Evolutionary conservation across 2,797 vertebrate genomes (phyloP).

Genomic region (Chelon auratus): DNA sequence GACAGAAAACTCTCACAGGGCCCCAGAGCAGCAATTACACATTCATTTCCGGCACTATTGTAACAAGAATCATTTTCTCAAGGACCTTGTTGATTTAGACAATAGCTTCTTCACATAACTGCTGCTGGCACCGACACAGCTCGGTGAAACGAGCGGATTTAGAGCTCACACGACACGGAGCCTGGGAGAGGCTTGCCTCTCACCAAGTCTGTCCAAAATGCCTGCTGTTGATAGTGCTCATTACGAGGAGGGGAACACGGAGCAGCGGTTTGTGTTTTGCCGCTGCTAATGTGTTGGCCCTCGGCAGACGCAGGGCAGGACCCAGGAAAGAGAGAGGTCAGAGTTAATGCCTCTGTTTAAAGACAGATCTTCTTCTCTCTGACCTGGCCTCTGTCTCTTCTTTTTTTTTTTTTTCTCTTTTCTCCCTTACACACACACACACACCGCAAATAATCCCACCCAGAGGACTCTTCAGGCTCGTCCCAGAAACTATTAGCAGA

Average conservation of each 20-base stretch:
- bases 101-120: conserved; percentile 38
- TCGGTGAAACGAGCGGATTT: conserved; percentile 28
- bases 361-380: conserved; percentile 75
- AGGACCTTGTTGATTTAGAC: conserved; percentile 57
- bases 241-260: neutral
- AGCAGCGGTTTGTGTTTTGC: conserved; percentile 28
- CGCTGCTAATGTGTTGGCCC: conserved; percentile 65
- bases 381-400: conserved; percentile 62
- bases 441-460: conserved; percentile 72
- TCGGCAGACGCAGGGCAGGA: conserved; percentile 67
- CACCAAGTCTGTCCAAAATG: neutral
- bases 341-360: conserved; percentile 84
- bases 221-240: neutral
- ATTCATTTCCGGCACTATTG: conserved; percentile 61
- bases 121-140: conserved; percentile 33
- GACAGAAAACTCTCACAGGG: conserved; percentile 54
- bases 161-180: conserved; percentile 33
- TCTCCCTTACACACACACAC: conserved; percentile 23
- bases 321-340: conserved; percentile 80
- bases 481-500: conserved; percentile 87
- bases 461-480: conserved; percentile 77
- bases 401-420: neutral
- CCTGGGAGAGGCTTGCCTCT: conserved; percentile 24
- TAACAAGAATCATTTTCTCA: conserved; percentile 55
- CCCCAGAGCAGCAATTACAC: conserved; percentile 49